Evolutionary conservation across 2,797 vertebrate genomes (phyloP), one percentile per base, ranked within the genome.

Genomic region (Coracias cyanogaster): DNA sequence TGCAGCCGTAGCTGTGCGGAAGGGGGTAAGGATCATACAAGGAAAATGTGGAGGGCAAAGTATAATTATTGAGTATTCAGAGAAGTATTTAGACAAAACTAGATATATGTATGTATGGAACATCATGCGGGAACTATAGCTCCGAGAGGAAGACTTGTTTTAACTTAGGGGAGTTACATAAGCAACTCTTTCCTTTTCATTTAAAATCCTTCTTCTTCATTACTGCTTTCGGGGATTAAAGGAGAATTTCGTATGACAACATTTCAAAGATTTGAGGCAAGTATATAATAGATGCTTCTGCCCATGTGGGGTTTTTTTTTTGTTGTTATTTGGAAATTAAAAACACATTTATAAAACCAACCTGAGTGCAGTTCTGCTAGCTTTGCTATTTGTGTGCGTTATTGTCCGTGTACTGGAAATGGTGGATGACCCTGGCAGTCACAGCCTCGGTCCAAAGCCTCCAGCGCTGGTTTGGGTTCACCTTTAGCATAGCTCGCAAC

Each of bases 161-260:
- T 83, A 83, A 51, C 24, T 39, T 55, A 48, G 52, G 80, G 52
- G 80, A 54, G 43, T 87, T 91, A 70, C 9, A 4, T 81, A 93
- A 88, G 86, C 94, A 93, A 43, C 64, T 65, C 78, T 78, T 76
- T 86, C 60, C 41, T 89, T 94, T 97, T 96, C 88, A 98, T 95
- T 98, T 86, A 97, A 95, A 97, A 96, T 96, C 96, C 95, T 97
- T 99, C 96, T 98, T 98, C 98, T 98, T 98, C 98, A 97, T 99
- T 98, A 98, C 97, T 98, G 99, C 99, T 99, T 99, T 98, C 99
- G 94, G 98, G 98, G 96, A 98, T 93, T 96, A 99, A 98, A 99
- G 99, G 99, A 99, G 99, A 99, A 98, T 99, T 99, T 99, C 99
- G 99, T 98, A 99, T 99, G 99, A 99, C 99, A 93, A 99, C 99